phyloP scores from a whole-genome alignment of 2,113 vertebrate species.

The Scartelaos histophorus region DNA sequence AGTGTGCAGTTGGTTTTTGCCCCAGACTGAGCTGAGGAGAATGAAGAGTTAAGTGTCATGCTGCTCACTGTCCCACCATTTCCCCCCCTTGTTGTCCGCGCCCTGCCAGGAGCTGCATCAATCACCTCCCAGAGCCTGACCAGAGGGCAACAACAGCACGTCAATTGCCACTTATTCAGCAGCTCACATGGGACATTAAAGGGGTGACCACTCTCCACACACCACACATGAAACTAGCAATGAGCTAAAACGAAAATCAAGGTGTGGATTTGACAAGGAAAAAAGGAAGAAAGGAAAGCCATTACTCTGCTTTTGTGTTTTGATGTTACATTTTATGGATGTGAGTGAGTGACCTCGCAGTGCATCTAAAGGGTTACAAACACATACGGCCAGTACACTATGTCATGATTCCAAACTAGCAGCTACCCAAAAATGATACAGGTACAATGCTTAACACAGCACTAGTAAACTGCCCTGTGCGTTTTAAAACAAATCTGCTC shows the following conservation, averaged over 20 bases:
- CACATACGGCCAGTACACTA: background rate
- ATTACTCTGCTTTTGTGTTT: slow-evolving; percentile 19
- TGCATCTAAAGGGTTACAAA: slow-evolving; percentile 9
- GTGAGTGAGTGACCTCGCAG: slow-evolving; percentile 35
- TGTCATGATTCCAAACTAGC: background rate
- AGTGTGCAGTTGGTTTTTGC: slow-evolving; percentile 8
- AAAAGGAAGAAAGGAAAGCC: background rate
- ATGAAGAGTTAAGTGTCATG: slow-evolving; percentile 35
- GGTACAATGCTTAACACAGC: background rate
- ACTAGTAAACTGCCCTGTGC: slow-evolving; percentile 11
- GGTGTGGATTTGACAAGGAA: slow-evolving; percentile 29
- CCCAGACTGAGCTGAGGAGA: slow-evolving; percentile 8
- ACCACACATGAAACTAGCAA: slow-evolving; percentile 8
- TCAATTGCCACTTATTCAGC: slow-evolving; percentile 11
- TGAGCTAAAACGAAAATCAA: slow-evolving; percentile 37
- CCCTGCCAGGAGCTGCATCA: slow-evolving; percentile 40
- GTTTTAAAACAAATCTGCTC: slow-evolving; percentile 17
- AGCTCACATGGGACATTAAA: background rate
- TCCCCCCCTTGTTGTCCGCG: slow-evolving; percentile 18
- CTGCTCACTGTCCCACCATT: slow-evolving; percentile 40
- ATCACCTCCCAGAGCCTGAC: slow-evolving; percentile 43
- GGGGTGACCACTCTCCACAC: background rate
- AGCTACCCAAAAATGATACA: background rate
- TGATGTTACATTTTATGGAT: slow-evolving; percentile 9
- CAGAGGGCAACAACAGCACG: slow-evolving; percentile 30